Percentiles rank a stretch among this genome's conserved stretches.
These are phyloP conservation scores for Ectemnius lituratus DNA, from an alignment of 2,888 invertebrate species.

Conservation along the genomic window DNA sequence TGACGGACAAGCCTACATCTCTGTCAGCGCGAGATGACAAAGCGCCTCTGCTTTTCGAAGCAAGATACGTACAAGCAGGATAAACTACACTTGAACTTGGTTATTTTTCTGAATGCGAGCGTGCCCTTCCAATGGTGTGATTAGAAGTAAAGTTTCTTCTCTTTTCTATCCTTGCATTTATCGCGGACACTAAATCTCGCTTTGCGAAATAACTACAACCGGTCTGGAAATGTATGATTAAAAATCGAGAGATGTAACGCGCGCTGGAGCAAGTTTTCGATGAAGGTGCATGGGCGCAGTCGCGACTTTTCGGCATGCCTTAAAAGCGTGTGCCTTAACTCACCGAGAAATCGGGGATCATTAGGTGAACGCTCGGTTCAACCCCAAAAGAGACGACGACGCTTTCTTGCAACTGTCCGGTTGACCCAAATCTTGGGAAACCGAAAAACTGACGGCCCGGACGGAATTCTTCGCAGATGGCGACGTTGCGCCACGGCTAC, in stretches of 20 bases:
- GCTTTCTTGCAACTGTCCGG: conserved; percentile 63
- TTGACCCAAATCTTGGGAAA: conserved; percentile 67
- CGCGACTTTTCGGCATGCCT: conserved; percentile 32
- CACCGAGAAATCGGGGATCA: conserved; percentile 69
- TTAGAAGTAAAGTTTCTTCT: not conserved
- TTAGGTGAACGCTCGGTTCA: conserved; percentile 62
- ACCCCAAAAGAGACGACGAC: conserved; percentile 46
- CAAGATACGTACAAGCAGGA: not conserved
- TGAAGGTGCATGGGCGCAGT: conserved; percentile 18
- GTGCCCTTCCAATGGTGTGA: not conserved
- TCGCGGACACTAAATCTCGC: not conserved
- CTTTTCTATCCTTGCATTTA: not conserved
- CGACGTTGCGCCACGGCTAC: conserved; percentile 59
- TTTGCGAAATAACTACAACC: not conserved
- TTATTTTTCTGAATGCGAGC: not conserved
- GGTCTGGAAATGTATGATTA: not conserved
- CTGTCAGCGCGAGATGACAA: conserved; percentile 16
- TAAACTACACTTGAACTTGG: not conserved
- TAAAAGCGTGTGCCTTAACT: conserved; percentile 57
- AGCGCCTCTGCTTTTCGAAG: too few species aligned
- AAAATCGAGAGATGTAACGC: not conserved
- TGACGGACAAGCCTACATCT: conserved; percentile 31
- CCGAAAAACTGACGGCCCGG: conserved; percentile 61
- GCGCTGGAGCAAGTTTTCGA: conserved; percentile 13
- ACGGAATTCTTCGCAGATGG: conserved; percentile 69